Evolutionary conservation across 2,113 vertebrate genomes (phyloP).

Genomic region (rabbit (Oryctolagus cuniculus)): DNA sequence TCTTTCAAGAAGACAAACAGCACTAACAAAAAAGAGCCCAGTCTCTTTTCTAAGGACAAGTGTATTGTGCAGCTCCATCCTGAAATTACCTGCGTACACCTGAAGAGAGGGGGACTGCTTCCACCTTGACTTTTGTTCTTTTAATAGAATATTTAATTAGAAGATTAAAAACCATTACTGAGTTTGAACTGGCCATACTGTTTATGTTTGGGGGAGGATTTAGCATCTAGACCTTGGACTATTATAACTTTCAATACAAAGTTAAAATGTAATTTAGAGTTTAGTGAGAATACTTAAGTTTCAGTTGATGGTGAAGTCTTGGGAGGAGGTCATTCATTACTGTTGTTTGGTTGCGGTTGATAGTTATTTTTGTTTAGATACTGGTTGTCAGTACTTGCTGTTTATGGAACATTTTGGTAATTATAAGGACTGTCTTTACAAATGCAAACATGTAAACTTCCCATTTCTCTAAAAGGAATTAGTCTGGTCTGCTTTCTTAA

Average conservation of each 20-base stretch:
- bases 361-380: constrained; percentile 5
- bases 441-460: not conserved
- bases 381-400: not conserved
- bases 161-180: constrained; percentile 23
- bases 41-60: not conserved
- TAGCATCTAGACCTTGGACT: not conserved
- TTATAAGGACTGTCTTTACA: not conserved
- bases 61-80: constrained; percentile 43
- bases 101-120: not conserved
- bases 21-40: constrained; percentile 5
- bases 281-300: constrained; percentile 9
- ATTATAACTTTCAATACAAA: not conserved
- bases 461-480: not conserved
- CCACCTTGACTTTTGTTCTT: constrained; percentile 54
- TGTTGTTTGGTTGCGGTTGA: constrained; percentile 20
- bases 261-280: constrained; percentile 44
- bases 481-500: not conserved
- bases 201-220: constrained; percentile 63
- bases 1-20: constrained; percentile 47
- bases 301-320: constrained; percentile 8
- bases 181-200: not conserved
- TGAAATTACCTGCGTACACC: not conserved
- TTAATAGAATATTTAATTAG: constrained; percentile 23
- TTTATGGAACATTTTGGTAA: constrained; percentile 4
- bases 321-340: constrained; percentile 22